Evolutionary conservation across 2,888 invertebrate genomes (phyloP).

Genomic region (Chydorus sphaericus): DNA sequence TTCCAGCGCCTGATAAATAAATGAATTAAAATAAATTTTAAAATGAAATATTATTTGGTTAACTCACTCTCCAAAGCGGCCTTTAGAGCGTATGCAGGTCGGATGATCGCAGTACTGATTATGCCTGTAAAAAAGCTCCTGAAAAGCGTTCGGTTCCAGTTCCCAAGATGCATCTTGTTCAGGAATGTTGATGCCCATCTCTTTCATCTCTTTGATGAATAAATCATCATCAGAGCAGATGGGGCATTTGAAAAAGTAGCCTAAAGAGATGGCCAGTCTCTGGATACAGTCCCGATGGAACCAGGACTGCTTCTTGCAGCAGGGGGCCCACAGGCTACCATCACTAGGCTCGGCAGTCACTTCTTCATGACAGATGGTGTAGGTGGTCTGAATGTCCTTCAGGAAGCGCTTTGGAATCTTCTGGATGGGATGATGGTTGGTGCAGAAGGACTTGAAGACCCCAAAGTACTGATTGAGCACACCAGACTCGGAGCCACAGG

Average conservation of each 20-base stretch:
- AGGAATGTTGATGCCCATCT: conserved; percentile 61
- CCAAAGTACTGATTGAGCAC: conserved; percentile 48
- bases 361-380: conserved; percentile 9
- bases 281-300: conserved; percentile 11
- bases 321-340: conserved; percentile 13
- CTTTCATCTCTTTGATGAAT: conserved; percentile 34
- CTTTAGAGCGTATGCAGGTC: conserved; percentile 43
- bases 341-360: background rate
- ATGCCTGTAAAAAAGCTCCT: conserved; percentile 49
- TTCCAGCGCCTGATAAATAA: conserved; percentile 42
- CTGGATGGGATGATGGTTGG: conserved; percentile 41
- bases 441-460: conserved; percentile 47
- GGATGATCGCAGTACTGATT: conserved; percentile 40
- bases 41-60: no score
- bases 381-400: conserved; percentile 7
- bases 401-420: conserved; percentile 37
- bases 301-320: conserved; percentile 13
- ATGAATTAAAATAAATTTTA: no score
- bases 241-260: conserved; percentile 9
- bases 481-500: conserved; percentile 50
- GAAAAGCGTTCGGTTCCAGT: conserved; percentile 53
- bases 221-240: conserved; percentile 42
- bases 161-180: conserved; percentile 81
- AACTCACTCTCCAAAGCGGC: conserved; percentile 37
- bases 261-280: background rate